A percentile compares a stretch with the other conserved stretches of the same genome.
These are phyloP conservation scores for Siphamia tubifer DNA, from an alignment of 2,113 vertebrate genomes.

Conservation along the genomic window DNA sequence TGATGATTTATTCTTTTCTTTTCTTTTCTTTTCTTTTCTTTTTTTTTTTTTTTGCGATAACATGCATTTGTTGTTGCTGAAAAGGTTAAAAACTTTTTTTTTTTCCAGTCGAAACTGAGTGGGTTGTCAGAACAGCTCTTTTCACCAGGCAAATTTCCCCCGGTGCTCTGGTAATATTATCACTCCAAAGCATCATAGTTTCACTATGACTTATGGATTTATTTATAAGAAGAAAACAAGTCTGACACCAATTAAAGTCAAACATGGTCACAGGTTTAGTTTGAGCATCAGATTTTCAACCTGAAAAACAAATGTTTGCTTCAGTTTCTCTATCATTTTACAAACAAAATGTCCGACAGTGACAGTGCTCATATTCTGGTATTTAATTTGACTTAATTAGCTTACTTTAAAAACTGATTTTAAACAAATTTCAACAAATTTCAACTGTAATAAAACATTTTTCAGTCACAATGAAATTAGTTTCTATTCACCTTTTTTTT, in stretches of 20 bases:
- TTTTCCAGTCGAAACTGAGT: conserved; percentile 98
- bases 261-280: neutral
- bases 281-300: conserved; percentile 1
- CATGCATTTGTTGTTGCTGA: conserved; percentile 79
- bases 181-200: conserved; percentile 96
- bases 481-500: no score
- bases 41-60: conserved; percentile 65
- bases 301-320: conserved; percentile 5
- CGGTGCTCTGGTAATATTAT: conserved; percentile 92
- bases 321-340: conserved; percentile 15
- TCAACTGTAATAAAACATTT: neutral
- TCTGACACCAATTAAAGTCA: conserved; percentile 83
- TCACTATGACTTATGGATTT: conserved; percentile 98
- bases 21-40: no score
- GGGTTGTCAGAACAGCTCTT: conserved; percentile 96
- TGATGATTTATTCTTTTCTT: no score
- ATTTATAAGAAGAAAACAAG: conserved; percentile 97
- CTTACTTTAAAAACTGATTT: neutral
- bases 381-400: neutral
- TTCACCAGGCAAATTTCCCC: conserved; percentile 97
- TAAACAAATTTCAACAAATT: neutral
- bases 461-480: neutral
- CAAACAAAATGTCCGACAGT: neutral
- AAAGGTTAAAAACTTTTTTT: conserved; percentile 90
- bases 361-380: neutral